These are phyloP conservation scores for Muscicapa striata DNA, from an alignment of 2,797 vertebrate genomes.

Conservation along the genomic window DNA sequence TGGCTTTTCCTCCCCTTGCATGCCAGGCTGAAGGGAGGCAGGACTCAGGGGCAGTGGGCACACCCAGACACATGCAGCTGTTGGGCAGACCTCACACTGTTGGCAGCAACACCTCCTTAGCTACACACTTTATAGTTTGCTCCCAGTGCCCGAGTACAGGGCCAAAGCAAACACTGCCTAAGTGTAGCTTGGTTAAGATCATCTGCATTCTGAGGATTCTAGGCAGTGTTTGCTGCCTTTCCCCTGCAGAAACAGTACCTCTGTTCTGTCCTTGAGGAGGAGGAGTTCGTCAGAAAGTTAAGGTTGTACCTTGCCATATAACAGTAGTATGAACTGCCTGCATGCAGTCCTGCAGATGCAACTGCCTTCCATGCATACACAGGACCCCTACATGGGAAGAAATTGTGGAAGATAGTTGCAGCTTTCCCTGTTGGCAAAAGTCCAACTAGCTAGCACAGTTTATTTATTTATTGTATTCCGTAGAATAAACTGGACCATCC, in stretches of 20 bases:
- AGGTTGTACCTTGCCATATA: neutral
- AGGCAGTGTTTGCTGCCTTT: neutral
- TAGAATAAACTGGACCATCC: neutral
- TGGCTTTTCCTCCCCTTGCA: neutral
- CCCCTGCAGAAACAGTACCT: neutral
- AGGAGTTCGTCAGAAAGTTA: neutral
- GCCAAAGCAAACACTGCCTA: neutral
- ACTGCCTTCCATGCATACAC: neutral
- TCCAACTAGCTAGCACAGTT: neutral
- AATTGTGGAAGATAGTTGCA: neutral
- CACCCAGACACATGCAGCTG: accelerated
- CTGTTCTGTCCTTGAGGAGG: neutral
- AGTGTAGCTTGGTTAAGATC: neutral
- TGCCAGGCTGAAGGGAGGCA: neutral
- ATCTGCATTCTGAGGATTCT: neutral
- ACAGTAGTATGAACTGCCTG: neutral
- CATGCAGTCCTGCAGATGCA: neutral
- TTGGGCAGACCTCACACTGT: neutral
- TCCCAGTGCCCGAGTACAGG: neutral
- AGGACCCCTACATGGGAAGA: neutral
- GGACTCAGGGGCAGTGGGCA: neutral
- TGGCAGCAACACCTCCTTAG: neutral
- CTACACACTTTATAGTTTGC: neutral
- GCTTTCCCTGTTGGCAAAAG: neutral
- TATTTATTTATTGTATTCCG: neutral